Evolutionary conservation across 2,113 vertebrate genomes (phyloP), one percentile per base, ranked within the genome.

Genomic region (Pipra filicauda): DNA sequence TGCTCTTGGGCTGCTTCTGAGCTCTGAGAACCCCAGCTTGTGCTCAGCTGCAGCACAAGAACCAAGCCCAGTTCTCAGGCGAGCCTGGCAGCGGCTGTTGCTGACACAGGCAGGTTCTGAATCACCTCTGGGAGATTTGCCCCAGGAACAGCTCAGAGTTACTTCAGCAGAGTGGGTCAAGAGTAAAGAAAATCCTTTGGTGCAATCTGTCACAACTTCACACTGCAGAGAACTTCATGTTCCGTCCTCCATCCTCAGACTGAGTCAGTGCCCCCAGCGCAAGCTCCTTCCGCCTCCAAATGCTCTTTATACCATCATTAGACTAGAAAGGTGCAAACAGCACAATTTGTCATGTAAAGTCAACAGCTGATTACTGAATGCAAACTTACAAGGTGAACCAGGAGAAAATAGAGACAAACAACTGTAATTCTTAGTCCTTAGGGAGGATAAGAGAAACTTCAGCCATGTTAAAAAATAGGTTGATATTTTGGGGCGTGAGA

Each of bases 231-330:
- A 92, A 96, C 96, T 93, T 67, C 31, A 4, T 48, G 69, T 96
- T 91, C 92, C 31, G 31, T 62, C 28, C 66, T 44, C 49, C 70
- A 92, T 41, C 46, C 18, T 0, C 13, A 95, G 52, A n/a, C 92
- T 91, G 90, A 96, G 67, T 92, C 90, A 94, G 88, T 94, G 92
- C 82, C 95, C 95, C 52, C 16, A 84, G 85, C 73, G 92, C 89
- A 78, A 89, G 85, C 73, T 55, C 95, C 0, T 79, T 57, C 88
- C 8, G 14, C 88, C 92, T 87, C 86, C 95, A 75, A 65, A 58
- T 31, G 88, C 90, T 95, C 88, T 77, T 94, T 67, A 59, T 7
- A 35, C 58, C 82, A 57, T 55, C 80, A 91, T 69, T 78, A 89
- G 65, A 75, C 37, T 46, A 67, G 52, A 91, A 85, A 93, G 79